Evolutionary conservation across 1,140 invertebrate genomes (phyloP).

Genomic region (Sitodiplosis mosellana): DNA sequence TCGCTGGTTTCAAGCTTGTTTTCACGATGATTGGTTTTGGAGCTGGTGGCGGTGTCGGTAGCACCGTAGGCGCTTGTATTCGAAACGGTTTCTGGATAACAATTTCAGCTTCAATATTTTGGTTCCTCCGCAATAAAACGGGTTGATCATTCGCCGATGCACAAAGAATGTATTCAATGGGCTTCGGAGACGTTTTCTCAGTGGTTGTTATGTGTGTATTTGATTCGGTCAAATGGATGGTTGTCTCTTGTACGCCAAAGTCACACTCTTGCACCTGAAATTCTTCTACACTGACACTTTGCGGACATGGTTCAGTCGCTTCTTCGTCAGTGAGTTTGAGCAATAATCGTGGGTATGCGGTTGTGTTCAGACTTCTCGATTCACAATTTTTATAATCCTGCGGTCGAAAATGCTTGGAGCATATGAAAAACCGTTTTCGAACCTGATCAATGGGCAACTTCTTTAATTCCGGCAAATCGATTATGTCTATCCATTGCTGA

Average conservation of each 20-base stretch:
- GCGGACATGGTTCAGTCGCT: background rate
- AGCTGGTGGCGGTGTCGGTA: no score
- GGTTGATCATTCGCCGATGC: no score
- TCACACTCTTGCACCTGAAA: background rate
- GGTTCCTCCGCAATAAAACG: no score
- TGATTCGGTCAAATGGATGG: background rate
- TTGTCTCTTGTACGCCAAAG: background rate
- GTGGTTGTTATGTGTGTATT: background rate
- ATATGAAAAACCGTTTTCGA: conserved; percentile 1
- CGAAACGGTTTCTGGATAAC: no score
- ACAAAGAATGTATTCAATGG: no score
- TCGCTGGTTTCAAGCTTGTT: no score
- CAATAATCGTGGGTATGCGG: conserved; percentile 6
- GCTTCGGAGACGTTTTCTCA: no score
- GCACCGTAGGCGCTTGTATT: no score
- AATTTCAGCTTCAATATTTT: no score
- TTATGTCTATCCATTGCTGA: conserved; percentile 1
- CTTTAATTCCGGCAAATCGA: conserved; percentile 1
- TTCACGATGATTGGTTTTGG: no score
- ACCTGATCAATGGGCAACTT: background rate
- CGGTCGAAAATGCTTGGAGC: conserved; percentile 5
- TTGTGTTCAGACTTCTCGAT: conserved; percentile 4
- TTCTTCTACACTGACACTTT: background rate
- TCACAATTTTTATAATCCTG: conserved; percentile 5
- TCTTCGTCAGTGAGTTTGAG: background rate